Conservation (phyloP, 2,113 vertebrate genomes). For the human (Homo sapiens) region GRCh38 chrX:57601001-57601500, state of each 20-base stretch:
- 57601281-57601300: background rate
- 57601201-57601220: background rate
- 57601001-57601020: background rate
- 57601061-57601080: background rate
- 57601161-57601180: background rate
- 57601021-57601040: background rate
- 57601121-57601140: background rate
- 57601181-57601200: background rate
- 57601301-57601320: background rate
- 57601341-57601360: background rate
- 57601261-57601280: background rate
- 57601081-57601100: background rate
- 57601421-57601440: slow-evolving; percentile 1
- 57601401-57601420: background rate
- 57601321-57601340: background rate
- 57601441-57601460: background rate
- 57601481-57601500: background rate
- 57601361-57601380: background rate
- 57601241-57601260: slow-evolving; percentile 9
- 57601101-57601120: background rate
- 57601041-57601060: background rate
- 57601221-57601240: background rate
- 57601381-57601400: background rate
- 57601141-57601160: background rate
- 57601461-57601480: background rate